phyloP scores from a whole-genome alignment of 2,113 vertebrate species.

The Geococcyx californianus region DNA sequence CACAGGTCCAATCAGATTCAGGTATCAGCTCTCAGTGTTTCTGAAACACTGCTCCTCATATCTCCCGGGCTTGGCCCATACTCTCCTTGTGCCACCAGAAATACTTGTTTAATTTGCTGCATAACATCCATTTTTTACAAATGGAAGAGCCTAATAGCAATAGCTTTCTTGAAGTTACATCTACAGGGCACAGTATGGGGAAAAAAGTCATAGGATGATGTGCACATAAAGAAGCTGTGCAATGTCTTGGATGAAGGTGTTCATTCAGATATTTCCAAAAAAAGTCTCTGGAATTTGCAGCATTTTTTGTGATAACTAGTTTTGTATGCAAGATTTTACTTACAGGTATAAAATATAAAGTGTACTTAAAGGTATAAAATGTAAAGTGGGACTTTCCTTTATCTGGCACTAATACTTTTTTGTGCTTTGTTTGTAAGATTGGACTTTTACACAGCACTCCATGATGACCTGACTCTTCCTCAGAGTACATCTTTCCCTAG shows the following conservation, averaged over 20 bases:
- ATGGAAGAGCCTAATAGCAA: neutral
- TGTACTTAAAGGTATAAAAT: too few relatives aligned
- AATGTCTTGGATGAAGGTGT: neutral
- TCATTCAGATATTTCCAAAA: neutral
- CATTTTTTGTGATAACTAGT: neutral
- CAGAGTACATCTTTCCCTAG: neutral
- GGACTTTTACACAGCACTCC: neutral
- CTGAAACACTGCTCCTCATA: neutral
- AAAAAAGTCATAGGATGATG: neutral
- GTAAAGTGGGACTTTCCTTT: neutral
- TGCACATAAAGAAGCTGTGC: neutral
- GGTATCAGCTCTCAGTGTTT: neutral
- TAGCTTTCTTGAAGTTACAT: neutral
- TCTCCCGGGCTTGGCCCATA: neutral
- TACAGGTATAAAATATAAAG: neutral
- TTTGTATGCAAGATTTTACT: neutral
- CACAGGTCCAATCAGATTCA: neutral
- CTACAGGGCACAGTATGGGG: rapidly evolving
- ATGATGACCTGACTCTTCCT: neutral
- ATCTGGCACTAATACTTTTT: neutral
- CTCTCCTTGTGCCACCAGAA: neutral
- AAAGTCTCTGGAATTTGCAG: neutral
- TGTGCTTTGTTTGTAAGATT: neutral
- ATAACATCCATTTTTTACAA: neutral
- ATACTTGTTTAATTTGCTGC: neutral